phyloP scores from a whole-genome alignment of 1,140 invertebrate species.

The Drosophila pseudoobscura region DNA sequence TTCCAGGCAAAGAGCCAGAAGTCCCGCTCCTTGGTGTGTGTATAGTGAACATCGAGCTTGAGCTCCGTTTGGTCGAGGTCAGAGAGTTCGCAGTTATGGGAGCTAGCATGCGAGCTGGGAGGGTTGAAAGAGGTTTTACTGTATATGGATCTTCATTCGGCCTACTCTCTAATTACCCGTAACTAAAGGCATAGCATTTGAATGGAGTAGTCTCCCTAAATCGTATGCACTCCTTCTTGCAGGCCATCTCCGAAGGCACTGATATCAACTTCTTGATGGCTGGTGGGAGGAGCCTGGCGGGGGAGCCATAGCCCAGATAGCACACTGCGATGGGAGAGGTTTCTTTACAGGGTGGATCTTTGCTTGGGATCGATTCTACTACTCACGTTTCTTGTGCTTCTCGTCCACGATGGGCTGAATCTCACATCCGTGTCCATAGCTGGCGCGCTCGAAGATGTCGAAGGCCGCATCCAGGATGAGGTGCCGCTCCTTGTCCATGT shows the following conservation, averaged over 20 bases:
- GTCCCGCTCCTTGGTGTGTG: slow-evolving; percentile 84
- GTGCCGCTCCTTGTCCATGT: slow-evolving; percentile 86
- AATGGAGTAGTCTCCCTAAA: slow-evolving; percentile 86
- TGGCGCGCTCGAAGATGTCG: slow-evolving; percentile 90
- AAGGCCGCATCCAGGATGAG: slow-evolving; percentile 86
- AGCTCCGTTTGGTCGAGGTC: slow-evolving; percentile 87
- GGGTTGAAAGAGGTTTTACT: background rate
- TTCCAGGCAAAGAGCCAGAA: slow-evolving; percentile 88
- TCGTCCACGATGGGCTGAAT: slow-evolving; percentile 84
- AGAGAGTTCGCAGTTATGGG: slow-evolving; percentile 86
- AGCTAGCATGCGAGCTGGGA: slow-evolving; percentile 59
- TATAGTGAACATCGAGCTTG: slow-evolving; percentile 86
- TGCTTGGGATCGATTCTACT: background rate
- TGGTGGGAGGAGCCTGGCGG: slow-evolving; percentile 87
- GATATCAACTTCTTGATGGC: slow-evolving; percentile 86
- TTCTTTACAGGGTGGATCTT: too few relatives aligned
- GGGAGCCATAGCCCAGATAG: slow-evolving; percentile 88
- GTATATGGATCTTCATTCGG: background rate
- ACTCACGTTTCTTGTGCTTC: slow-evolving; percentile 84
- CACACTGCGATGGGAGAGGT: slow-evolving; percentile 85
- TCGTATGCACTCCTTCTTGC: slow-evolving; percentile 87
- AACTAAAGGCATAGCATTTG: slow-evolving; percentile 89
- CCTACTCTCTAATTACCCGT: slow-evolving; percentile 84
- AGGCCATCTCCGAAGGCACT: slow-evolving; percentile 87
- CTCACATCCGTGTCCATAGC: slow-evolving; percentile 91